Evolutionary conservation across 2,797 vertebrate genomes (phyloP), one percentile per base, ranked within the genome.

Genomic region (Melanogrammus aeglefinus): DNA sequence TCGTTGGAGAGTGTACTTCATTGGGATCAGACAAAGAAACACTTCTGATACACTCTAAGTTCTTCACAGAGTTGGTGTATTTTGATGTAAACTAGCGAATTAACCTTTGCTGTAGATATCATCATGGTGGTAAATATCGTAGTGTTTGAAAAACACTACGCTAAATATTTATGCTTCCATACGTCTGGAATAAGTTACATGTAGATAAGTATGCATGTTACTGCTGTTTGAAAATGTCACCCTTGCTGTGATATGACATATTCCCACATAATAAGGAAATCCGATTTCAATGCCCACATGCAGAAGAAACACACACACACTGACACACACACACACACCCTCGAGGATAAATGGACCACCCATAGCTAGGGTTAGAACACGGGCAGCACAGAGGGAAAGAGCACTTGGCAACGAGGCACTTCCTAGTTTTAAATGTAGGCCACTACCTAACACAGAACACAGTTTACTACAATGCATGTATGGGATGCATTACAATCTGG

Each of bases 291-390:
- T 77, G 72, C 69, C 33, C 79, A 63, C 74, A 79, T 69, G 69
- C 73, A 75, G 63, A 18, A 21, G 31, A 57, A n/a, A 31, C 41
- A 71, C 73, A 44, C 73, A 71, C 78, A 70, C 72, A 80, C 76
- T 38, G 35, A 73, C 44, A 72, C 78, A 76, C 74, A 72, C 78
- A 79, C 75, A 66, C 75, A 39, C 18, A 51, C 71, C 69, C 31
- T 7, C 12, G 10, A 75, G 5, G 27, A 71, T 63, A 75, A 77
- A 84, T 85, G 79, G 75, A 74, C 78, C 77, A 77, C 84, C 86
- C 86, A 81, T 33, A 69, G 84, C 77, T 87, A 79, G 75, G 69
- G 79, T 81, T 72, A 77, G 81, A 82, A 86, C 77, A 80, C 70
- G 76, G 74, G 71, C 69, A 76, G 83, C 77, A 78, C 78, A 74